Evolutionary conservation across 2,113 vertebrate genomes (phyloP).

Genomic region (Alethe castanea): DNA sequence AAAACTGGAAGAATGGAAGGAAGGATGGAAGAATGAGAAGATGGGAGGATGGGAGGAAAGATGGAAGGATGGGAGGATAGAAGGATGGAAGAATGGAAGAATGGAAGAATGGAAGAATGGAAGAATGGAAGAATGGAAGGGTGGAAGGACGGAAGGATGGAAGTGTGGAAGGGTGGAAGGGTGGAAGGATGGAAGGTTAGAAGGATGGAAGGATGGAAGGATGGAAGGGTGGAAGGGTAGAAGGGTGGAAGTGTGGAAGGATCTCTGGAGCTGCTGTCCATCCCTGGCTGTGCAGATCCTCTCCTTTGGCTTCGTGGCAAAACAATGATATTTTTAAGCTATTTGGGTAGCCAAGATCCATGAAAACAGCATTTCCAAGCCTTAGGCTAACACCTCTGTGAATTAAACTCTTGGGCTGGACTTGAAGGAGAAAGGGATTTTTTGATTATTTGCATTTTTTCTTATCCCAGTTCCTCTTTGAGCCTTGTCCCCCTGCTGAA

Average conservation of each 20-base stretch:
- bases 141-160: too few relatives aligned
- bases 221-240: neutral
- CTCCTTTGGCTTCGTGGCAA: fast-evolving
- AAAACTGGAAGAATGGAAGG: too few relatives aligned
- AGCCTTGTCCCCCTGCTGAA: neutral
- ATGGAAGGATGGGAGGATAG: neutral
- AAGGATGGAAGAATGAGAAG: neutral
- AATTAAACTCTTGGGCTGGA: neutral
- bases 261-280: neutral
- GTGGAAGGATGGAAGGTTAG: too few relatives aligned
- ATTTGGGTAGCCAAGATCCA: constrained; percentile 5
- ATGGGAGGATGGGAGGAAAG: neutral
- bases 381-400: neutral
- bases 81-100: fast-evolving
- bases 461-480: neutral
- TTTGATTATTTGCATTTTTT: neutral
- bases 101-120: too few relatives aligned
- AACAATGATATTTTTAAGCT: neutral
- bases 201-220: too few relatives aligned
- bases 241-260: neutral
- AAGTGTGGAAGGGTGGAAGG: neutral
- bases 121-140: fast-evolving
- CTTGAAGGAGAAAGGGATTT: neutral
- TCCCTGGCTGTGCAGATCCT: fast-evolving
- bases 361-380: constrained; percentile 6